A percentile compares a stretch with the other conserved stretches of the same genome.
These are phyloP conservation scores for Tenthredo scrophulariae DNA, from an alignment of 2,888 invertebrate genomes.

Conservation along the genomic window DNA sequence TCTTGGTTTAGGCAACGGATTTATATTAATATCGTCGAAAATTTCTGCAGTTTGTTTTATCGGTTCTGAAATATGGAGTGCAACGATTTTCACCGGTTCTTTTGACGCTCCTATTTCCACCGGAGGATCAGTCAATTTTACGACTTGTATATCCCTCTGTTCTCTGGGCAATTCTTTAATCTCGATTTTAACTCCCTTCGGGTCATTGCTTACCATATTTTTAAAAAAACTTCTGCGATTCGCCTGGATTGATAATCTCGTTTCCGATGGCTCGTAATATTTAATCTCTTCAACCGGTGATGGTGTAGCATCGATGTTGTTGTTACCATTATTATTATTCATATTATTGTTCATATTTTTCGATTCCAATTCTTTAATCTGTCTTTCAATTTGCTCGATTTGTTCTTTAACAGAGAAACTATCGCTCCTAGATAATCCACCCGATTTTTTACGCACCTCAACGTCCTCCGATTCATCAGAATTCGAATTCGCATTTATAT, in stretches of 20 bases:
- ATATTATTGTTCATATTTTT: slow-evolving; percentile 56
- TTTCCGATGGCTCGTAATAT: slow-evolving; percentile 53
- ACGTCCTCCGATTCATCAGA: slow-evolving; percentile 64
- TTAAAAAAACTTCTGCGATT: slow-evolving; percentile 71
- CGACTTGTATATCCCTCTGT: slow-evolving; percentile 70
- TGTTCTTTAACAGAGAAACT: slow-evolving; percentile 74
- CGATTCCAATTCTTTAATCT: slow-evolving; percentile 71
- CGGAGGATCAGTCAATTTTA: slow-evolving; percentile 68
- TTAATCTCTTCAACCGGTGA: slow-evolving; percentile 50
- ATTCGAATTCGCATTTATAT: slow-evolving; percentile 75
- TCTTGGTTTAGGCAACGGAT: slow-evolving; percentile 82
- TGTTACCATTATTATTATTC: slow-evolving; percentile 5
- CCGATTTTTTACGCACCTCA: slow-evolving; percentile 56
- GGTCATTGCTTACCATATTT: slow-evolving; percentile 64
- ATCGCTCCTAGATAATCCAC: slow-evolving; percentile 65
- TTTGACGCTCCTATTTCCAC: slow-evolving; percentile 61
- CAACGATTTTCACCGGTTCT: slow-evolving; percentile 76
- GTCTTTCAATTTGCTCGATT: slow-evolving; percentile 73
- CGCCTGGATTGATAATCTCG: slow-evolving; percentile 67
- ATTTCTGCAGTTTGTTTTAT: slow-evolving; percentile 75
- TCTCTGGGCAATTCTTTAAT: slow-evolving; percentile 71
- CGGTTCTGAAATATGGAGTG: slow-evolving; percentile 80
- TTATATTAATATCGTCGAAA: slow-evolving; percentile 62
- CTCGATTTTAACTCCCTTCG: slow-evolving; percentile 66
- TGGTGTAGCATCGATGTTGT: not conserved